phyloP scores from a whole-genome alignment of 2,888 invertebrate genomes.

The Drosophila borborema region DNA sequence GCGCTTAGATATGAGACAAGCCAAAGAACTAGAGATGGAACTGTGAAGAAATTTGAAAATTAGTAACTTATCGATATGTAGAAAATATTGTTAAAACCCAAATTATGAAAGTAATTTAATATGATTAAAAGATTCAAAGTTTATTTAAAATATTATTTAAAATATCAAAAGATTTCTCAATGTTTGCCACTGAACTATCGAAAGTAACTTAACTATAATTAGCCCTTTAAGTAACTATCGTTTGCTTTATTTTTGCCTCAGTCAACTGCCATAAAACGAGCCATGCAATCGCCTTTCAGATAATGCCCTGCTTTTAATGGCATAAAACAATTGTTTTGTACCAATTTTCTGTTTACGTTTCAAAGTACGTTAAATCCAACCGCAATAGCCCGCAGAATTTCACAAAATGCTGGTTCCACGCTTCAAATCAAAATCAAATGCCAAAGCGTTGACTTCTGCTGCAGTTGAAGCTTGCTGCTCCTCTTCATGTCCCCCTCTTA shows the following conservation, averaged over 20 bases:
- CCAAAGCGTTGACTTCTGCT: constrained; percentile 20
- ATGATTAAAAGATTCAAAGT: too few relatives aligned
- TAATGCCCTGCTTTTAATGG: constrained; percentile 35
- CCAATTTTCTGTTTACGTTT: constrained; percentile 2
- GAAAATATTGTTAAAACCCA: background rate
- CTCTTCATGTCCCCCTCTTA: background rate
- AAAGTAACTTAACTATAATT: background rate
- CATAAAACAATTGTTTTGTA: background rate
- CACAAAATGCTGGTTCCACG: constrained; percentile 41
- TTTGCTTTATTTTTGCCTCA: background rate
- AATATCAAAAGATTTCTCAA: too few relatives aligned
- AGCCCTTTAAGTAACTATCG: background rate
- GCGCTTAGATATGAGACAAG: background rate
- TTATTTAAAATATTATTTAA: too few relatives aligned
- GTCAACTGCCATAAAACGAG: constrained; percentile 8
- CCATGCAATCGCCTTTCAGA: background rate
- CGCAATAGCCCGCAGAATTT: constrained; percentile 44
- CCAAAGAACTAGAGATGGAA: background rate
- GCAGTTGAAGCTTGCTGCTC: background rate
- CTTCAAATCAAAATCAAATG: constrained; percentile 36
- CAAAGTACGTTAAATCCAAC: constrained; percentile 17
- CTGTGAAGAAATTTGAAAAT: background rate
- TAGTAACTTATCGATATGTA: background rate
- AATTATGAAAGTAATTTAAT: background rate
- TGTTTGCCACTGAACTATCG: background rate